Evolutionary conservation across 23 tunicate genomes (phyloP), one percentile per base, ranked within the genome.

Genomic region (Ciona savignyi): DNA sequence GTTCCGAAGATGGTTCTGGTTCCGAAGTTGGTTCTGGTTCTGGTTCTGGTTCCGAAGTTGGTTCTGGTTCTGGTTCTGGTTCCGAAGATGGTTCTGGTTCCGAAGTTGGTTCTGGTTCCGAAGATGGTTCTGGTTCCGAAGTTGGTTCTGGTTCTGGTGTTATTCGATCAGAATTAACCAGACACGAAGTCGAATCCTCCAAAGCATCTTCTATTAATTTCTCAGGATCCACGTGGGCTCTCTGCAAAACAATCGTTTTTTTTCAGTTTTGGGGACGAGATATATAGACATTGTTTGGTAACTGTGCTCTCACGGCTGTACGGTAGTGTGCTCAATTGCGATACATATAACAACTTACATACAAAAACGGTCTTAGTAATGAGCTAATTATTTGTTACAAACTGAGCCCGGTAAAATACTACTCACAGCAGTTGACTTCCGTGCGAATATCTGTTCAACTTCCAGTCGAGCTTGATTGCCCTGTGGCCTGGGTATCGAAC

Each of bases 11-110:
- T 64, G 28, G 28, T 64, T 64, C 28, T 64, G 68, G 68, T 64
- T 64, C 68, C n/a, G 11, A 9, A 42, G 56, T 6, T 42, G 82
- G 66, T 78, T 72, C 35, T 30, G 75, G 42, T 69, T 62, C 32
- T 61, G 67, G 0, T 27, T 27, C 11, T 67, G 60, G 60, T 77
- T 23, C 70, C n/a, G n/a, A n/a, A n/a, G n/a, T n/a, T 27, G 30
- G 30, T 29, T 24, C 70, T 25, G 27, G 21, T 25, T 23, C 2
- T 6, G 1, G 70, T 66, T 30, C 31, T 9, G 68, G 68, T 64
- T 64, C 68, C 22, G 22, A 15, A 64, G 27, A 25, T 64, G 68
- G 68, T 64, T 64, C 68, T 64, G 68, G 68, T 64, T 64, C 68
- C 9, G 22, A 11, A 25, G 6, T 6, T 25, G 68, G 68, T 64